Conservation (phyloP, 2,113 vertebrate species). For the Cryptomyrus ogoouensis region DNA sequence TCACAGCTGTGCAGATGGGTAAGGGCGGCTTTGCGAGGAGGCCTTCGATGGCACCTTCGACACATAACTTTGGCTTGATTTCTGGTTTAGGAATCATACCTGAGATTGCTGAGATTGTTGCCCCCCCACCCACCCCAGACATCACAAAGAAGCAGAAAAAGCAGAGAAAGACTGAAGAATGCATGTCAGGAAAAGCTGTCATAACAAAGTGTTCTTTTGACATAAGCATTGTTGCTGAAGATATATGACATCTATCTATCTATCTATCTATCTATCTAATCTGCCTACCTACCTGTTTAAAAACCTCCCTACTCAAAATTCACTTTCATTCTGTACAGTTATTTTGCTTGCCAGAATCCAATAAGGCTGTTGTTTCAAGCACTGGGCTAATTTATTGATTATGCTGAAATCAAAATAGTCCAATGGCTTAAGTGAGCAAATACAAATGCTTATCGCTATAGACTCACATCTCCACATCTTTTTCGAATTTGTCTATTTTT, state of each 20-base stretch:
- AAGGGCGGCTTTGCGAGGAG: background rate
- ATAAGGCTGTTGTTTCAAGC: background rate
- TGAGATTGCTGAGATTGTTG: background rate
- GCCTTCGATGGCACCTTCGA: background rate
- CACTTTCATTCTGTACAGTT: background rate
- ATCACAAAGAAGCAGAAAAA: background rate
- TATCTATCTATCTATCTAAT: background rate
- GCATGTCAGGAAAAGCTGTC: background rate
- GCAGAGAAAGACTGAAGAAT: background rate
- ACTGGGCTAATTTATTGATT: background rate
- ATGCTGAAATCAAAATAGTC: background rate
- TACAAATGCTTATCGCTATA: background rate
- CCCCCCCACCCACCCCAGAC: background rate
- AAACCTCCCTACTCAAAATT: background rate
- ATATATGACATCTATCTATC: background rate
- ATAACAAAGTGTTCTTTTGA: background rate
- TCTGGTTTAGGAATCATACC: background rate
- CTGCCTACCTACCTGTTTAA: background rate
- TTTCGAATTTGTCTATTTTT: background rate
- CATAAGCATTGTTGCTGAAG: background rate
- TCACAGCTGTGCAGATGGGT: background rate
- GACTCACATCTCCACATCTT: background rate
- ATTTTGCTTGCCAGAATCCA: background rate
- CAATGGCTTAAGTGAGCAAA: background rate
- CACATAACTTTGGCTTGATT: background rate